Evolutionary conservation across 1,140 invertebrate genomes (phyloP).

Genomic region (Diachasmimorpha longicaudata): DNA sequence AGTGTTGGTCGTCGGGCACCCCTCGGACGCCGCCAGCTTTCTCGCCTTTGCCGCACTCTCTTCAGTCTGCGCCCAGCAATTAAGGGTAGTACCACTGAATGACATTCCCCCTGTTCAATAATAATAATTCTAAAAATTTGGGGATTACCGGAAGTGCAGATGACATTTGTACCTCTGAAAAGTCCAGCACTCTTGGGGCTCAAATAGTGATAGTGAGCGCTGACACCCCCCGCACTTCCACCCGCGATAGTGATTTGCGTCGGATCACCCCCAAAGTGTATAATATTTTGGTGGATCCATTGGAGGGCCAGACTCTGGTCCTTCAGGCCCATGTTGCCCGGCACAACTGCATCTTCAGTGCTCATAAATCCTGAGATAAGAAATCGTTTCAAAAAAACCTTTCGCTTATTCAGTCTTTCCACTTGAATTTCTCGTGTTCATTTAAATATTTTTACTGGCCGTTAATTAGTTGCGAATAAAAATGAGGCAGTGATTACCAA

Average conservation of each 20-base stretch:
- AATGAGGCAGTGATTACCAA: no score
- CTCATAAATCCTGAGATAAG: conserved; percentile 69
- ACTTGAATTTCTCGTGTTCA: no score
- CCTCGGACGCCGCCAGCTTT: conserved; percentile 67
- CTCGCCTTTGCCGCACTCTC: conserved; percentile 70
- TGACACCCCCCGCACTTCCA: conserved; percentile 74
- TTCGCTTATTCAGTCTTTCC: neutral
- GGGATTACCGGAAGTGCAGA: no score
- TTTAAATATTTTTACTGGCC: no score
- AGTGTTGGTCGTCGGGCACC: conserved; percentile 67
- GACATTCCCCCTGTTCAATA: conserved; percentile 66
- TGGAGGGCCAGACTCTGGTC: conserved; percentile 73
- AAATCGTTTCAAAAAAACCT: neutral
- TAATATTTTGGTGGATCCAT: conserved; percentile 78
- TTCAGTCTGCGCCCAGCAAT: conserved; percentile 71
- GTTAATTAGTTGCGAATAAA: no score
- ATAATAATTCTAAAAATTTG: no score
- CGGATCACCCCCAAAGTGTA: conserved; percentile 71
- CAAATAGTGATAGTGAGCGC: conserved; percentile 73
- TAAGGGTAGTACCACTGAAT: conserved; percentile 74
- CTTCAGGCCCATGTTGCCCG: conserved; percentile 77
- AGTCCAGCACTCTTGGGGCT: conserved; percentile 54
- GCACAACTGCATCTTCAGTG: conserved; percentile 64
- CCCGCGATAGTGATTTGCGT: conserved; percentile 74
- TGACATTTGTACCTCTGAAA: neutral